Evolutionary conservation across 2,888 invertebrate species (phyloP).

Genomic region (Trichopria drosophilae): DNA sequence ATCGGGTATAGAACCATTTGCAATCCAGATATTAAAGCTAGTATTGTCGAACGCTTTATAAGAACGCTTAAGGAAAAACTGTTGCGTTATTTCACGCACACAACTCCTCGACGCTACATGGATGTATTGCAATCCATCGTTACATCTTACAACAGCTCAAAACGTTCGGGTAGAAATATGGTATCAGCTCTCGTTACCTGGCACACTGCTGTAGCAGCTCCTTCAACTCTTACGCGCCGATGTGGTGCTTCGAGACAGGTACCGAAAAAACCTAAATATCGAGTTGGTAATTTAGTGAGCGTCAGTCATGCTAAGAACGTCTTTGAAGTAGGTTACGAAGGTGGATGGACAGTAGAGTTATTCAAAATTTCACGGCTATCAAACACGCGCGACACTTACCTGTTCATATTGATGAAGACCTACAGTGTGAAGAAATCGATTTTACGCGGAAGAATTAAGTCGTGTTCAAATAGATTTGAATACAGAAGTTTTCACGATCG

Average conservation of each 20-base stretch:
- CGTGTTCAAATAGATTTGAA: too few species aligned
- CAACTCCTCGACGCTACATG: too few species aligned
- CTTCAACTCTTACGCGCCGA: neutral
- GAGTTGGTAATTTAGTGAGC: neutral
- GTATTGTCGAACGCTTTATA: too few species aligned
- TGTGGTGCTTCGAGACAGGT: neutral
- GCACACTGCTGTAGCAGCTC: slow-evolving; percentile 12
- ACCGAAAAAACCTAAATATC: slow-evolving; percentile 10
- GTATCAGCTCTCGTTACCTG: slow-evolving; percentile 9
- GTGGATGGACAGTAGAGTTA: slow-evolving; percentile 5
- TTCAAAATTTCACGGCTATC: slow-evolving; percentile 4
- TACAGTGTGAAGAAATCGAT: too few species aligned
- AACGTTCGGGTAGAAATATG: slow-evolving; percentile 10
- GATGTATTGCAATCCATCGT: slow-evolving; percentile 39
- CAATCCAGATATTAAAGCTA: too few species aligned
- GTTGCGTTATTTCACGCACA: slow-evolving; percentile 32
- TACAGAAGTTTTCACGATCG: slow-evolving; percentile 3
- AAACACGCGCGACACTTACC: too few species aligned
- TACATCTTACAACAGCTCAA: slow-evolving; percentile 39
- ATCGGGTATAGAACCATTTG: slow-evolving; percentile 20
- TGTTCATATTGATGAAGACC: too few species aligned
- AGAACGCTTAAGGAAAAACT: slow-evolving; percentile 27
- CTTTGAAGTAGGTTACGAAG: slow-evolving; percentile 6
- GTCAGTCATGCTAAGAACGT: neutral
- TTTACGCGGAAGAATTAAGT: slow-evolving; percentile 19